Evolutionary conservation across 2,888 invertebrate species (phyloP), one percentile per base, ranked within the genome.

Genomic region (Bombyx huttoni): DNA sequence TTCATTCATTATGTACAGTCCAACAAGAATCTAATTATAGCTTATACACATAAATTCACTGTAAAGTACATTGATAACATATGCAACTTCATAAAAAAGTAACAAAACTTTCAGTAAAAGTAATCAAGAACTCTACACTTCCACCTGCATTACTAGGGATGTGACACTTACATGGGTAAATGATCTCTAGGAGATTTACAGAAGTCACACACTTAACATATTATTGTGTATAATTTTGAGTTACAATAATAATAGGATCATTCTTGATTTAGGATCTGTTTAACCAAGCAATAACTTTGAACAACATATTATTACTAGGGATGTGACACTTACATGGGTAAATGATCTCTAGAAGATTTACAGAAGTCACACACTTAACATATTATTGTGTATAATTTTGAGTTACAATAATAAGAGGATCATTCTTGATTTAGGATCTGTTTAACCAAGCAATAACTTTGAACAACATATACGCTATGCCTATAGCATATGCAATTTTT

Each of bases 201-300:
- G 74, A 74, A 64, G 75, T 75, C 70, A 77, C 69, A 40, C 8
- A 7, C 40, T 40, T 40, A 40, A 40, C 12, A 40, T 40, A 40
- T 8, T 40, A n/a, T 7, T 10, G 12, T 40, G 7, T 40, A 10
- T 40, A 8, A 40, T 40, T 12, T 40, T 40, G 7, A 3, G 12
- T 40, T 10, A 40, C 40, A 40, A 40, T 40, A 40, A 5, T 40
- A 40, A 3, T 7, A 40, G 12, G 40, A 7, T 12, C 1, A 6
- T 8, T 10, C 40, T 40, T 40, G 65, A 63, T 64, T 82, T 88
- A 88, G 65, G 86, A 82, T 68, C 88, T 78, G 71, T 88, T 87
- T 53, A 96, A 89, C 96, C 96, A 96, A 65, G 94, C 90, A 61
- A 96, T 92, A 51, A 95, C 91, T 89, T 97, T 97, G 62, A 96